Conservation (phyloP, 2,113 vertebrate species). For the Barbus barbus region DNA sequence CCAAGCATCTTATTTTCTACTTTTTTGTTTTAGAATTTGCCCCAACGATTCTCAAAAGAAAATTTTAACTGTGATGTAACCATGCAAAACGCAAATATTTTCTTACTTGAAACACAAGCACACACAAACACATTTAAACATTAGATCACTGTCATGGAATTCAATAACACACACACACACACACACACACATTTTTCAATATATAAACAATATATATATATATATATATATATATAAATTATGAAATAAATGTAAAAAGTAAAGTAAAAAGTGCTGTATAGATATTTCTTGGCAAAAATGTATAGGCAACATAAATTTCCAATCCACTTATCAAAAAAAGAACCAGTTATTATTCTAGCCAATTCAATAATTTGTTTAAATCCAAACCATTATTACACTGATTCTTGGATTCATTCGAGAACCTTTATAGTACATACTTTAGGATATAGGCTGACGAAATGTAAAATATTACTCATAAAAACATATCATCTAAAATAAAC, state of each 20-base stretch:
- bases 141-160: not conserved
- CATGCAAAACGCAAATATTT: not conserved
- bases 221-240: too few species aligned
- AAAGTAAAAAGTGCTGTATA: too few species aligned
- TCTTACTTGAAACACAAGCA: not conserved
- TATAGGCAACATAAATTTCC: not conserved
- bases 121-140: not conserved
- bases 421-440: not conserved
- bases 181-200: too few species aligned
- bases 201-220: too few species aligned
- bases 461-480: not conserved
- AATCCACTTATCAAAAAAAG: not conserved
- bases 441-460: not conserved
- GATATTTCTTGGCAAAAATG: too few species aligned
- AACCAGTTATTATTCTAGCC: not conserved
- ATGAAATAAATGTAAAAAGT: too few species aligned
- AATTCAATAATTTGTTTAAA: conserved; percentile 8
- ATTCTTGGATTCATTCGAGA: not conserved
- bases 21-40: not conserved
- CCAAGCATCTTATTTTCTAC: not conserved
- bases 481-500: not conserved
- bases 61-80: not conserved
- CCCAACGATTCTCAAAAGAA: not conserved
- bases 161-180: too few species aligned
- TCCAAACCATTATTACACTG: not conserved